Percentiles rank a stretch among this genome's conserved stretches.
These are phyloP conservation scores for Temnothorax nylanderi DNA, from an alignment of 1,140 invertebrate species.

Conservation along the genomic window DNA sequence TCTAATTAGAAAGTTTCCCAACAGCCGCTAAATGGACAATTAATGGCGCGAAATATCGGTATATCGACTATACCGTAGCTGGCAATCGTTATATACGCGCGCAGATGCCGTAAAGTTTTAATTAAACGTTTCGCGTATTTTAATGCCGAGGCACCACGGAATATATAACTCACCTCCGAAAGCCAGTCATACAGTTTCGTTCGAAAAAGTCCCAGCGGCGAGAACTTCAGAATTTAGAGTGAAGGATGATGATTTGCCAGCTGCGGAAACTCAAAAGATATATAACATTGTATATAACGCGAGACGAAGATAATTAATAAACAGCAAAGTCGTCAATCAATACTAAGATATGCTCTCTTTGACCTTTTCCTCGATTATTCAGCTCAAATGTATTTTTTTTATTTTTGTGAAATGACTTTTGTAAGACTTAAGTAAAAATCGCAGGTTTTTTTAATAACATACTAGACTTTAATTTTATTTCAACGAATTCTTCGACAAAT, in stretches of 20 bases:
- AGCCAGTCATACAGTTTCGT: conserved; percentile 12
- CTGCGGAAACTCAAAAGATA: background rate
- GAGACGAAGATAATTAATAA: background rate
- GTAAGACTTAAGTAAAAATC: background rate
- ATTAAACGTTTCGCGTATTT: conserved; percentile 60
- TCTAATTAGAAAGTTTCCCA: conserved; percentile 48
- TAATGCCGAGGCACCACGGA: conserved; percentile 1
- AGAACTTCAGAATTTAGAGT: conserved; percentile 47
- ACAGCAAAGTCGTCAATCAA: background rate
- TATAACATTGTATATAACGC: background rate
- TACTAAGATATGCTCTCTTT: background rate
- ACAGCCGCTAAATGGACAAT: conserved; percentile 45
- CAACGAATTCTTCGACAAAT: background rate
- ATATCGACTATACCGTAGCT: conserved; percentile 30
- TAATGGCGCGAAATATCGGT: conserved; percentile 45
- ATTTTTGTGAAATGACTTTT: background rate
- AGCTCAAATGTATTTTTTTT: background rate
- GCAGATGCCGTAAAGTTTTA: conserved; percentile 47
- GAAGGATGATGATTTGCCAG: conserved; percentile 32
- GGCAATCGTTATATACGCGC: conserved; percentile 29
- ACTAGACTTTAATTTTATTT: background rate
- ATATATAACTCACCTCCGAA: conserved; percentile 27
- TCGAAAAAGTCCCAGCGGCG: conserved; percentile 34
- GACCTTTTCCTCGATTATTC: background rate
- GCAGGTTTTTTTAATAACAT: background rate